These are phyloP conservation scores for Trochalopteron elliotii DNA, from an alignment of 2,113 vertebrate genomes.

Conservation along the genomic window DNA sequence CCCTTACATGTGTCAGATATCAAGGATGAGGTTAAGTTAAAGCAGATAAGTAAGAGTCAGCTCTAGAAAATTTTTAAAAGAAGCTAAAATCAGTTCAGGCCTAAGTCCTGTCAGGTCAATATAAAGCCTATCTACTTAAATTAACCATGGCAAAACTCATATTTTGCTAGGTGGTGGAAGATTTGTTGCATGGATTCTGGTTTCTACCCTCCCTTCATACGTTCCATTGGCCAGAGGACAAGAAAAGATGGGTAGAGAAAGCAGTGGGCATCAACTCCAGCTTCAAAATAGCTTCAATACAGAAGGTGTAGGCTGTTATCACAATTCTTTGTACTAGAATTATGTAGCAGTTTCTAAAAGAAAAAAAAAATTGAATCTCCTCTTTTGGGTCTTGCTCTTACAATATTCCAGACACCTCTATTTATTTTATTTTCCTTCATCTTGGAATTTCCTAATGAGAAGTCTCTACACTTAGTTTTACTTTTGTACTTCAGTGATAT, in stretches of 20 bases:
- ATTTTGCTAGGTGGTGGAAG: neutral
- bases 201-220: neutral
- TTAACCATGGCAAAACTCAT: neutral
- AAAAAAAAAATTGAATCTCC: neutral
- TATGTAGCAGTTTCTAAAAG: neutral
- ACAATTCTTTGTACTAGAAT: neutral
- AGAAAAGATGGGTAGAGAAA: neutral
- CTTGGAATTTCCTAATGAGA: constrained; percentile 10
- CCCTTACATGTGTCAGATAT: neutral
- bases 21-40: neutral
- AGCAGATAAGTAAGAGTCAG: neutral
- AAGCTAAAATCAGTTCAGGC: neutral
- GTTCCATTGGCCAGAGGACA: neutral
- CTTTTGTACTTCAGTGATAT: neutral
- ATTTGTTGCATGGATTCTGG: neutral
- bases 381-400: neutral
- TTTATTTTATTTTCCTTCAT: constrained; percentile 17
- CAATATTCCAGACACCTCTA: neutral
- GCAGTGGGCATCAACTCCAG: neutral
- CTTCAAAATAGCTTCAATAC: neutral
- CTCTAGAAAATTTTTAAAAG: neutral
- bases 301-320: neutral
- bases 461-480: neutral
- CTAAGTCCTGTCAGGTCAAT: neutral
- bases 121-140: neutral